Percentiles rank a stretch among this genome's conserved stretches.
phyloP scores from a whole-genome alignment of 2,797 vertebrate genomes.

The Sebastes minor region DNA sequence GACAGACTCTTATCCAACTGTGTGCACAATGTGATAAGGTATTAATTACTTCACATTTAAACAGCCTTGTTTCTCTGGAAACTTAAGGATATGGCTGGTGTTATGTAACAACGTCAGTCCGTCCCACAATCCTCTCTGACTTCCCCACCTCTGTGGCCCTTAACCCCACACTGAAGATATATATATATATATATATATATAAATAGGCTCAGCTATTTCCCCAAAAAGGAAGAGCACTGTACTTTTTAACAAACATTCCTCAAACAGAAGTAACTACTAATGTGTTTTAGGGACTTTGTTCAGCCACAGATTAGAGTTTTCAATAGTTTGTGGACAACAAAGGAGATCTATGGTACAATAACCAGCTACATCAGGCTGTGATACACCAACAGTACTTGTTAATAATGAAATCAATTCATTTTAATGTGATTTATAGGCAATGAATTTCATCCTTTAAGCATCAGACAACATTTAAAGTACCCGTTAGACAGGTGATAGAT shows the following conservation, averaged over 20 bases:
- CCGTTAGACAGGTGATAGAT: background rate
- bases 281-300: background rate
- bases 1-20: background rate
- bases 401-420: too few relatives aligned
- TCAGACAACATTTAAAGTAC: too few relatives aligned
- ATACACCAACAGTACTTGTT: background rate
- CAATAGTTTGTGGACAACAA: background rate
- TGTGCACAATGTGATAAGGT: background rate
- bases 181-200: background rate
- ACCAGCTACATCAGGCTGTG: background rate
- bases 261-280: background rate
- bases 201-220: background rate
- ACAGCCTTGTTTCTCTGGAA: background rate
- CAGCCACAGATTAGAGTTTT: background rate
- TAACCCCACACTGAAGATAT: background rate
- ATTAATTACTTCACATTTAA: background rate
- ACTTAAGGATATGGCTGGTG: too few relatives aligned
- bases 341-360: background rate
- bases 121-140: background rate
- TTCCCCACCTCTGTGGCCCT: background rate
- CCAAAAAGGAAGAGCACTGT: background rate
- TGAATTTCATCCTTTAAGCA: too few relatives aligned
- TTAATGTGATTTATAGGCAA: background rate
- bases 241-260: background rate
- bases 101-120: background rate